These are phyloP conservation scores for Drosophila mulleri DNA, from an alignment of 2,888 invertebrate species.

Conservation along the genomic window DNA sequence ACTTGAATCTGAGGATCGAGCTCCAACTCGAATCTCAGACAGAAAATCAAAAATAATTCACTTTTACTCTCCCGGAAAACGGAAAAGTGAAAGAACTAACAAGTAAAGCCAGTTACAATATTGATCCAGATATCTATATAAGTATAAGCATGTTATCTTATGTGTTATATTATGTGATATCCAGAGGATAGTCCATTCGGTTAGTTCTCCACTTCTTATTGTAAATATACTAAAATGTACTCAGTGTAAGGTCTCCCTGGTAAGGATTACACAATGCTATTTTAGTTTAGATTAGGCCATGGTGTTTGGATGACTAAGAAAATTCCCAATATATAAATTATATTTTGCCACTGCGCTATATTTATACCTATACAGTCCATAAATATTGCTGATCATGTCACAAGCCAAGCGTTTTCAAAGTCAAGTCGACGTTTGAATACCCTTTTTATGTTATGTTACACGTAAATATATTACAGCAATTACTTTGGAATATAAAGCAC, in stretches of 20 bases:
- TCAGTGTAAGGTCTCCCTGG: too few species aligned
- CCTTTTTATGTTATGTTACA: too few species aligned
- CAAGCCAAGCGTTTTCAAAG: neutral
- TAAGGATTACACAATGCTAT: neutral
- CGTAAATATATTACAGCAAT: neutral
- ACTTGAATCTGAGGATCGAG: too few species aligned
- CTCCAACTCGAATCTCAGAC: too few species aligned
- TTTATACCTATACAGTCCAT: constrained; percentile 2
- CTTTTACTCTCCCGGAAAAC: neutral
- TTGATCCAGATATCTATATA: neutral
- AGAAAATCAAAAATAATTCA: neutral
- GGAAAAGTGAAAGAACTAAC: neutral
- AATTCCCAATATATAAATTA: neutral
- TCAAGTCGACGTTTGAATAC: neutral
- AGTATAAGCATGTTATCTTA: too few species aligned
- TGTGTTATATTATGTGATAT: neutral
- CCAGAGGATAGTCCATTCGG: too few species aligned
- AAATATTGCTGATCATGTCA: neutral
- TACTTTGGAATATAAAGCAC: neutral
- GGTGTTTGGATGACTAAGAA: neutral
- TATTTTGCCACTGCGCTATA: neutral
- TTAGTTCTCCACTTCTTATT: too few species aligned
- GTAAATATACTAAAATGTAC: too few species aligned
- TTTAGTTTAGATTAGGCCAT: neutral
- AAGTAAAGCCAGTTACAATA: neutral